A percentile compares a stretch with the other conserved stretches of the same genome.
These are phyloP conservation scores for Synanthedon andrenaeformis DNA, from an alignment of 2,888 invertebrate genomes.

Conservation along the genomic window DNA sequence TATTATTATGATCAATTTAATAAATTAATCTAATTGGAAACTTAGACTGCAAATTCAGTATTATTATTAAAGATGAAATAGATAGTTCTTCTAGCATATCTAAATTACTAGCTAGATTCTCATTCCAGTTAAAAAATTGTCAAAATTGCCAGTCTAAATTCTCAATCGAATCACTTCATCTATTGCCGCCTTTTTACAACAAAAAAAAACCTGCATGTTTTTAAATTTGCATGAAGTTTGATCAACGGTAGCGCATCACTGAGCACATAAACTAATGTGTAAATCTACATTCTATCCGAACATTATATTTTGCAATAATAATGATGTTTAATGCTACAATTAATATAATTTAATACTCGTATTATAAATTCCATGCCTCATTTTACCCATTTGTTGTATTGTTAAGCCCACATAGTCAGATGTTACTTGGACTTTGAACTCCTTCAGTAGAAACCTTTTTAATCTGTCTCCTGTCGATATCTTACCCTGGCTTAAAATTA, in stretches of 20 bases:
- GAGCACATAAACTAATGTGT: slow-evolving; percentile 41
- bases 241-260: slow-evolving; percentile 12
- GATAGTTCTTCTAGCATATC: too few relatives aligned
- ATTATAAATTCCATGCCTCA: slow-evolving; percentile 47
- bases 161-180: too few relatives aligned
- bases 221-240: slow-evolving; percentile 17
- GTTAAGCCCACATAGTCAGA: slow-evolving; percentile 34
- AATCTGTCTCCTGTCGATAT: slow-evolving; percentile 6
- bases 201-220: too few relatives aligned
- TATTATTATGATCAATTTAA: too few relatives aligned
- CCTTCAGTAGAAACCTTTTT: slow-evolving; percentile 31
- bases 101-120: too few relatives aligned
- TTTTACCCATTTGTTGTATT: slow-evolving; percentile 8
- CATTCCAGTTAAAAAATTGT: too few relatives aligned
- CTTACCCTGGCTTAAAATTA: too few relatives aligned
- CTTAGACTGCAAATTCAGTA: too few relatives aligned
- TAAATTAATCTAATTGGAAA: too few relatives aligned
- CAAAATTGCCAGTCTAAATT: too few relatives aligned
- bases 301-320: neutral
- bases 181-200: too few relatives aligned
- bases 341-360: slow-evolving; percentile 2
- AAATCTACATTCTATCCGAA: slow-evolving; percentile 42
- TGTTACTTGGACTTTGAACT: slow-evolving; percentile 34
- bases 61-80: too few relatives aligned
- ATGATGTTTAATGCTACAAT: slow-evolving; percentile 6